A percentile compares a stretch with the other conserved stretches of the same genome.
Conservation (phyloP, 2,888 invertebrate genomes). For the Sisyra terminalis region DNA sequence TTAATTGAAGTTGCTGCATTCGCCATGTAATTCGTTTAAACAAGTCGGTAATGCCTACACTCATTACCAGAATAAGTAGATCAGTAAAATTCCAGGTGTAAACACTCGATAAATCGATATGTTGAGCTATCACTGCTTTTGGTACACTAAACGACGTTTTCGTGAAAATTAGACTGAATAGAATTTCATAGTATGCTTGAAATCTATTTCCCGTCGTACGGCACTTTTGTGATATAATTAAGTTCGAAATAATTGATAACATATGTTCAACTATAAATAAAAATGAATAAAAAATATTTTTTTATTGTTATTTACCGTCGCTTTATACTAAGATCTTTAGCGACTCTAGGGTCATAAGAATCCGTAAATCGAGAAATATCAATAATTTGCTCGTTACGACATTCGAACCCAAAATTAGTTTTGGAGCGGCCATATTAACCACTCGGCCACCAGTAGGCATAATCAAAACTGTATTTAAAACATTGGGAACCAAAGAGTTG, state of each 20-base stretch:
- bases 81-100: constrained; percentile 61
- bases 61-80: constrained; percentile 53
- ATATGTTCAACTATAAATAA: constrained; percentile 13
- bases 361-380: no score
- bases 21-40: constrained; percentile 33
- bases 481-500: no score
- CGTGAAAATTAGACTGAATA: constrained; percentile 29
- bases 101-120: constrained; percentile 41
- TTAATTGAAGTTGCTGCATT: constrained; percentile 11
- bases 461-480: no score
- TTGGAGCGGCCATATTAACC: no score
- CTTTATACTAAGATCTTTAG: no score
- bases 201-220: background rate
- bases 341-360: no score
- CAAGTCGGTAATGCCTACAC: constrained; percentile 45
- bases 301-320: no score
- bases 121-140: constrained; percentile 26
- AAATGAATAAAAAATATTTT: constrained; percentile 2
- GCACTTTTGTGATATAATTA: background rate
- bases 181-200: constrained; percentile 8
- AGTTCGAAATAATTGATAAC: constrained; percentile 9
- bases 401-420: no score
- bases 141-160: constrained; percentile 26
- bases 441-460: no score
- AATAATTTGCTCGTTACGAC: no score